These are phyloP conservation scores for Heliconius hewitsoni DNA, from an alignment of 1,140 invertebrate species.

Conservation along the genomic window DNA sequence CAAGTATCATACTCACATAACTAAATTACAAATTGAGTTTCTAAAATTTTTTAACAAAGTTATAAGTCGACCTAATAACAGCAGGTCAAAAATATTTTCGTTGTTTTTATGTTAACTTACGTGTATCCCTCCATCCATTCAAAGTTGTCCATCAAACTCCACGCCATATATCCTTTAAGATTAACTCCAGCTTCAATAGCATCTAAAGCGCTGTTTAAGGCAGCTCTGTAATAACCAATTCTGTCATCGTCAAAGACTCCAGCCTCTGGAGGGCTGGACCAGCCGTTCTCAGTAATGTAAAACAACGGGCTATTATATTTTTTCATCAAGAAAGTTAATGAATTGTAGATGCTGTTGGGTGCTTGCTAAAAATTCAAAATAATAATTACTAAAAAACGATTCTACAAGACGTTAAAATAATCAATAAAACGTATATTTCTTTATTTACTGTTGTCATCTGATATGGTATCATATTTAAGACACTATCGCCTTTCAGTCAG, in stretches of 20 bases:
- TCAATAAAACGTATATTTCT: not conserved
- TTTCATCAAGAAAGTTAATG: conserved; percentile 73
- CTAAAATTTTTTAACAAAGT: no score
- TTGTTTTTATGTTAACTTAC: conserved; percentile 38
- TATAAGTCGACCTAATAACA: no score
- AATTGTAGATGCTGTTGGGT: conserved; percentile 57
- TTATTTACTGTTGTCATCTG: not conserved
- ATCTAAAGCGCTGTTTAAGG: conserved; percentile 84
- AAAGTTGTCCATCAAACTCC: conserved; percentile 51
- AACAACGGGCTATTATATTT: conserved; percentile 80
- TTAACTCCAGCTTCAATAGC: conserved; percentile 84
- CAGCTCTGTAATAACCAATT: conserved; percentile 53
- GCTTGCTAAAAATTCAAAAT: conserved; percentile 38
- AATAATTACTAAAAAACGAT: not conserved
- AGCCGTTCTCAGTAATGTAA: conserved; percentile 84
- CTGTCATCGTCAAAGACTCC: conserved; percentile 78
- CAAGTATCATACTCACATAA: no score
- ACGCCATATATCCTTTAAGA: conserved; percentile 77
- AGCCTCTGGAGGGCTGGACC: conserved; percentile 54
- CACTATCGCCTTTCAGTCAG: no score
- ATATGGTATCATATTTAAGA: no score
- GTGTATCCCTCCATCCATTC: conserved; percentile 81
- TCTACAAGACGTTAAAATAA: not conserved
- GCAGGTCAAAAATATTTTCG: no score
- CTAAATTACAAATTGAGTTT: no score